Conservation (phyloP, 2,888 invertebrate species). For the Microctonus hyperodae region DNA sequence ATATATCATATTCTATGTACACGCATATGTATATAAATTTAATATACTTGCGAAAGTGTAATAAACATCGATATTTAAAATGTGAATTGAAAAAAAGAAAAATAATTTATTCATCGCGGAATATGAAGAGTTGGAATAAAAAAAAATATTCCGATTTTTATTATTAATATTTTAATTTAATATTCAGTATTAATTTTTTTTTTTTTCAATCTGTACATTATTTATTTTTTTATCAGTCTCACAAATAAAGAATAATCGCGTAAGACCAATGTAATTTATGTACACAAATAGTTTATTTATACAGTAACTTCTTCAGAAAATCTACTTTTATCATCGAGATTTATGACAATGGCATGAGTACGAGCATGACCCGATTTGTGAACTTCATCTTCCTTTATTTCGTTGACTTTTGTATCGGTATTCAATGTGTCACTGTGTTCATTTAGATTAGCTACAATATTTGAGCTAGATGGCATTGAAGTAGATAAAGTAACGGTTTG, state of each 20-base stretch:
- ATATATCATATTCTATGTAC: background rate
- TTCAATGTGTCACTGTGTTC: slow-evolving; percentile 33
- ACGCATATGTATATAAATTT: too few relatives aligned
- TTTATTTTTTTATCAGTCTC: background rate
- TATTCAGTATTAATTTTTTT: background rate
- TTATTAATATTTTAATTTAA: background rate
- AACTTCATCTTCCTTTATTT: slow-evolving; percentile 42
- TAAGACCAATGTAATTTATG: background rate
- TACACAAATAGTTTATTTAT: slow-evolving; percentile 55
- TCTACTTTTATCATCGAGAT: slow-evolving; percentile 80
- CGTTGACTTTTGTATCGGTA: slow-evolving; percentile 37
- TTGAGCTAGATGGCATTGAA: background rate
- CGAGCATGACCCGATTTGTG: slow-evolving; percentile 72
- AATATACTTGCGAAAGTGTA: too few relatives aligned
- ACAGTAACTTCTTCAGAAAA: slow-evolving; percentile 85
- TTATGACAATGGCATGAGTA: slow-evolving; percentile 80
- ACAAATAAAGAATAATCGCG: background rate
- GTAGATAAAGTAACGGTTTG: background rate
- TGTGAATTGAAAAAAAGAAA: too few relatives aligned
- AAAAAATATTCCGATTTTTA: too few relatives aligned
- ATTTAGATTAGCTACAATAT: background rate
- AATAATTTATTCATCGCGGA: too few relatives aligned
- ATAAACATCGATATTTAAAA: too few relatives aligned
- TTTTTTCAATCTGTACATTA: background rate
- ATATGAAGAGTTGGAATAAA: too few relatives aligned